Percentiles rank a stretch among this genome's conserved stretches.
These are phyloP conservation scores for Netelia virgata DNA, from an alignment of 2,888 invertebrate species.

Conservation along the genomic window DNA sequence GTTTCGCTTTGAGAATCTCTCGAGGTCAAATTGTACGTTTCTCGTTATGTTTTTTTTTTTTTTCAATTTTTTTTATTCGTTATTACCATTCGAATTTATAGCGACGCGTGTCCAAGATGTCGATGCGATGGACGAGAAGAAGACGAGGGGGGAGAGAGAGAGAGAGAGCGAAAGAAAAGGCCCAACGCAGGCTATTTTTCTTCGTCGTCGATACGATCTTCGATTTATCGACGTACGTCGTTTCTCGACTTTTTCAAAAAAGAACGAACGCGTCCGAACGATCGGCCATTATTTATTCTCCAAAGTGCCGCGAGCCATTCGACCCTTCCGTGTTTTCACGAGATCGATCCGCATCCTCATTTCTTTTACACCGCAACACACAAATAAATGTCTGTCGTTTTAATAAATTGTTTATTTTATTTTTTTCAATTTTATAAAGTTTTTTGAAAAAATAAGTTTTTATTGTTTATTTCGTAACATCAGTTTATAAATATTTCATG, in stretches of 20 bases:
- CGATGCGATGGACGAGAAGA: neutral
- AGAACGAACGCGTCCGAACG: neutral
- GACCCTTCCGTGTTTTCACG: conserved; percentile 13
- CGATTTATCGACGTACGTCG: conserved; percentile 36
- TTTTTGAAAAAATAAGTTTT: too few species aligned
- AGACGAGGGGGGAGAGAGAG: neutral
- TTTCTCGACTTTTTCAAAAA: conserved; percentile 28
- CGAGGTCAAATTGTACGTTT: conserved; percentile 32
- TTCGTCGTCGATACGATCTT: conserved; percentile 35
- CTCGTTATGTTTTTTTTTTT: too few species aligned
- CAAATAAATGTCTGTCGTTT: too few species aligned
- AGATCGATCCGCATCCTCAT: conserved; percentile 5
- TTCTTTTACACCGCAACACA: too few species aligned
- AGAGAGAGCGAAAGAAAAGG: too few species aligned
- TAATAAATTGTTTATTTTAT: too few species aligned
- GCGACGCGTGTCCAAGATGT: neutral
- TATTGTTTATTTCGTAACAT: too few species aligned
- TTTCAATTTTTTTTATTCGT: neutral
- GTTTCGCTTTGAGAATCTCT: conserved; percentile 16
- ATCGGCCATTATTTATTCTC: conserved; percentile 23
- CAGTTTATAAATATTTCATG: too few species aligned
- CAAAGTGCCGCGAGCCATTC: neutral
- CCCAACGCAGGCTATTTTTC: conserved; percentile 39
- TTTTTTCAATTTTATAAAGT: too few species aligned
- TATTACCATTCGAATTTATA: conserved; percentile 31